Conservation (phyloP, 37 sponge, comb jelly and placozoan species). For the Geodia barretti region DNA sequence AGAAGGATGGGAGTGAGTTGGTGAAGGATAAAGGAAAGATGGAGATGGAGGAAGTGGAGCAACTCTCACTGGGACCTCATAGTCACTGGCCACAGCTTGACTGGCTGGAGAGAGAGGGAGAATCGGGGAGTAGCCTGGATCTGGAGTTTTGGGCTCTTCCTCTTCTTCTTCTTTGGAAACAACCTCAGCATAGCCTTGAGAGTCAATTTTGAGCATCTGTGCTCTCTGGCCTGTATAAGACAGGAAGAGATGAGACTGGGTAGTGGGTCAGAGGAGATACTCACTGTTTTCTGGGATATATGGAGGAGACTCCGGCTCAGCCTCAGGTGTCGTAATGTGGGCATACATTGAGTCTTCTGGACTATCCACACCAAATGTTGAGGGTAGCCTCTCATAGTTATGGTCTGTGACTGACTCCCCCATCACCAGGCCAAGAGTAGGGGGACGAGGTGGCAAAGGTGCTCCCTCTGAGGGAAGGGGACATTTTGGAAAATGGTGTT, state of each 20-base stretch:
- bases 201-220: conserved; percentile 22
- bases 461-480: background rate
- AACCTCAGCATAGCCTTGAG: conserved; percentile 38
- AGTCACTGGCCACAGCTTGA: conserved; percentile 9
- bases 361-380: background rate
- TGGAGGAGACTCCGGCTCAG: background rate
- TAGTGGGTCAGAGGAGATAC: no score
- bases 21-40: background rate
- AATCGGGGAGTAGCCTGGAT: background rate
- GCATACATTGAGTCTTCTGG: conserved; percentile 5
- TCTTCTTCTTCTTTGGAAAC: background rate
- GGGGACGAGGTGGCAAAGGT: background rate
- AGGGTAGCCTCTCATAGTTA: conserved; percentile 24
- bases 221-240: conserved; percentile 7
- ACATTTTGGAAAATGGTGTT: background rate
- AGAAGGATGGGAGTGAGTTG: background rate
- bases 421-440: background rate
- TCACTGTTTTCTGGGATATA: conserved; percentile 9
- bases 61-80: conserved; percentile 20
- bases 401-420: background rate
- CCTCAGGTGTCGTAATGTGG: conserved; percentile 2
- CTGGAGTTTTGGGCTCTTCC: background rate
- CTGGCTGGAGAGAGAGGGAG: background rate
- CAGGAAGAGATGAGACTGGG: no score
- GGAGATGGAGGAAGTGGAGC: background rate